Base-by-base conservation (phyloP, 2,113 vertebrate species). In the Anhinga rufa region DNA sequence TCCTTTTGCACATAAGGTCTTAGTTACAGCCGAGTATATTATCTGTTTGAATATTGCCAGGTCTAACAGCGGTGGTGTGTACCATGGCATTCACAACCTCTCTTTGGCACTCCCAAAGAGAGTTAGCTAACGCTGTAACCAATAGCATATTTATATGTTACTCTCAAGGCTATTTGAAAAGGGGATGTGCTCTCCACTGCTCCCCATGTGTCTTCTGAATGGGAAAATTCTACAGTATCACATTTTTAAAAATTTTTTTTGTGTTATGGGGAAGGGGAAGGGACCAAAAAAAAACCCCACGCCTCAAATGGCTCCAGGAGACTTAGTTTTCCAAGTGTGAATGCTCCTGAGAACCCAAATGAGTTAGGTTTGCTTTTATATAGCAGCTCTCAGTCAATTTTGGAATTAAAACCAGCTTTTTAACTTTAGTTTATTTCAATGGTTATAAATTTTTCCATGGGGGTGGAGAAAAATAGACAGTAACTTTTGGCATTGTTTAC, bases 401-500 rank as follows among this genome's bases (percentile, higher is more conserved):
- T 71, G 55, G 78, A 72, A 83, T 96, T 76, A 96, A 93, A 96
- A 52, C 3, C 83, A 95, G 77, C 40, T 79, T 94, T 96, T 97
- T 95, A 58, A 75, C 76, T 88, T 75, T 12, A 77, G 52, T 95
- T 88, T 89, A 77, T 65, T 97, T 92, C 90, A 87, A 36, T 80
- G 77, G 54, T 88, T 82, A 72, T 75, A 89, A 94, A 66, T 81
- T 93, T 72, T 88, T 83, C 75, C 89, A 86, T 88, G 79, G 74
- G n/a, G 92, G 85, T 16, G 44, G 92, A 97, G 93, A 85, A 95
- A 95, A 96, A 86, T 77, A 82, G 87, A 90, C 89, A 87, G 62
- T 55, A 82, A 93, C 55, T 97, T 96, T 80, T 93, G 92, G 85
- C 85, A 79, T 94, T 94, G 82, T 96, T 92, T 94, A 91, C 68